Base-by-base conservation (phyloP, 2,113 vertebrate species). In the Odocoileus hemionus region DNA sequence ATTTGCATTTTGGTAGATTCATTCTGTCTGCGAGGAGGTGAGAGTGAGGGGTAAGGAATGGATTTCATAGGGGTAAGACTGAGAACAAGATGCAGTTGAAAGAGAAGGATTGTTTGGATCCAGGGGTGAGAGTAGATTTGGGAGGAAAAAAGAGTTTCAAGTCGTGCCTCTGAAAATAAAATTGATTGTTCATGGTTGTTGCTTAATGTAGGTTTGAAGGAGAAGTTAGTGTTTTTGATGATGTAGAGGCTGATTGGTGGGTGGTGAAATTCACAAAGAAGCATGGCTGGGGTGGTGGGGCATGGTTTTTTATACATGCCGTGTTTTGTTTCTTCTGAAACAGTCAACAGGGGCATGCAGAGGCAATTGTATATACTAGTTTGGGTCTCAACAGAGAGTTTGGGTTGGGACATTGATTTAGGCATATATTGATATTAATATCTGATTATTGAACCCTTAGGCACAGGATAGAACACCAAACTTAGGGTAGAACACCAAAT, bases 251-350 rank as follows among this genome's bases (percentile, higher is more conserved):
- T 58, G 36, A 47, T 8, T 5, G 30, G 23, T 45, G 54, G 21
- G 60, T 36, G 14, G 11, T 57, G 10, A 82, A 70, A 57, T 64
- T 60, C 7, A 33, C 6, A 25, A 89, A 52, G 23, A 45, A 64
- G 3, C 3, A 21, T 9, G 14, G 3, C 15, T 43, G 11, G 3
- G 12, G 15, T 28, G 28, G 3, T 45, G 5, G 21, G 28, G 10
- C 14, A 21, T 11, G 15, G 14, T 79, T 83, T 23, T 23, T 23
- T 57, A 21, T 19, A 7, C 7, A 60, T 26, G 26, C 14, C 36
- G 2, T 45, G 26, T 13, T 82, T 90, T 79, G 25, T 70, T 70
- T 89, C 21, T 25, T 96, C 36, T 89, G 82, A 86, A 60, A 61
- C n/a, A 83, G 52, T 67, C n/a, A 61, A 89, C 28, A 67, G 25